A percentile compares a stretch with the other conserved stretches of the same genome.
Evolutionary conservation across 2,113 vertebrate genomes (phyloP).

Genomic region (Ranitomeya variabilis): DNA sequence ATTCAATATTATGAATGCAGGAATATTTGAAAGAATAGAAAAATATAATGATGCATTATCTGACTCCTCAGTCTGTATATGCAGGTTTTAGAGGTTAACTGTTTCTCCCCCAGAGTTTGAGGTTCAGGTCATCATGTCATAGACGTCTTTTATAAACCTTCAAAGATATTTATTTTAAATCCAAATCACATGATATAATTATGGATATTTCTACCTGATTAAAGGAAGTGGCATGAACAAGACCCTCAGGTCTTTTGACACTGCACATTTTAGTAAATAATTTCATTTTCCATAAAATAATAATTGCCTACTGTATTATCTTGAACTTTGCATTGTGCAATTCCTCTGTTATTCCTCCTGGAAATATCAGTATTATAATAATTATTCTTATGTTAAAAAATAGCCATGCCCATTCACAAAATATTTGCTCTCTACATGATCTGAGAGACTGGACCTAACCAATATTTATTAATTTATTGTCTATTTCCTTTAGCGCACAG

Average conservation of each 20-base stretch:
- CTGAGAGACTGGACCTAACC: not conserved
- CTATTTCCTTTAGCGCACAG: no score
- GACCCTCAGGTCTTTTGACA: no score
- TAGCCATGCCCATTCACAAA: not conserved
- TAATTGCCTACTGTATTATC: no score
- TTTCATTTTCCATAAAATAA: no score
- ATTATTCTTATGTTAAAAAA: not conserved
- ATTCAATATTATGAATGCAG: slow-evolving; percentile 26
- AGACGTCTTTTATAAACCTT: not conserved
- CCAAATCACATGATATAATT: not conserved
- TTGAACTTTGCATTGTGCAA: no score
- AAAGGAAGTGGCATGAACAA: not conserved
- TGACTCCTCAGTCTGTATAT: no score
- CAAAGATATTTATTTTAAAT: not conserved
- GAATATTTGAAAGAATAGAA: slow-evolving; percentile 14
- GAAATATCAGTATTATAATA: not conserved
- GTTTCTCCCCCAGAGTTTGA: not conserved
- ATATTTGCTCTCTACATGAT: not conserved
- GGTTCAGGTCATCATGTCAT: not conserved
- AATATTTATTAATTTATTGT: no score
- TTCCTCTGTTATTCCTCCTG: not conserved
- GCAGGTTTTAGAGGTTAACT: not conserved
- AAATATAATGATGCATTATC: not conserved
- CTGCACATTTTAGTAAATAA: no score
- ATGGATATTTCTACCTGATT: not conserved